Percentiles rank a stretch among this genome's conserved stretches.
These are phyloP conservation scores for Tillus elongatus DNA, from an alignment of 2,888 invertebrate genomes.

Conservation along the genomic window DNA sequence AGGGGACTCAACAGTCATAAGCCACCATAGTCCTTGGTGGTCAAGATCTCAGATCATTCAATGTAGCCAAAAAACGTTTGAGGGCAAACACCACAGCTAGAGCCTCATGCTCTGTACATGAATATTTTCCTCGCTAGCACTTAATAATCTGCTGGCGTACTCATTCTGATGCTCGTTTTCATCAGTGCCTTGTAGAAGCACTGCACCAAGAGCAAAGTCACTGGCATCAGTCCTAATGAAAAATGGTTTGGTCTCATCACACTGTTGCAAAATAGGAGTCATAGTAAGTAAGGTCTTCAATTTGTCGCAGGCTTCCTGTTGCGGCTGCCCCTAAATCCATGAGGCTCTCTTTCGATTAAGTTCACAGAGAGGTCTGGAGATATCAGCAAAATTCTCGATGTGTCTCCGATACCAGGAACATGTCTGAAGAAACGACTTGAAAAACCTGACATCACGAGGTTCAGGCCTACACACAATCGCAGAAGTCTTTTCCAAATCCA, in stretches of 20 bases:
- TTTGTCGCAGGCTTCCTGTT: slow-evolving; percentile 3
- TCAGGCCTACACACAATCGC: too few relatives aligned
- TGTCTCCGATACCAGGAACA: too few relatives aligned
- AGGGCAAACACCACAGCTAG: too few relatives aligned
- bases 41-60: too few relatives aligned
- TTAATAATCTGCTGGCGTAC: neutral
- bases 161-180: neutral
- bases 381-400: too few relatives aligned
- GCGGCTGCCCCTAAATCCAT: neutral
- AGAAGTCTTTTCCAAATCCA: too few relatives aligned
- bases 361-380: too few relatives aligned
- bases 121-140: neutral
- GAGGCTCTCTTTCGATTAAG: neutral
- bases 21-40: too few relatives aligned
- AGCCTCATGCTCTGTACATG: neutral
- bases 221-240: slow-evolving; percentile 2
- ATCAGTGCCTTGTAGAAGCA: neutral
- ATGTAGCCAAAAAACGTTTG: too few relatives aligned
- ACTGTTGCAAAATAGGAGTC: neutral
- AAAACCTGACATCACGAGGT: neutral
- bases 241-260: neutral
- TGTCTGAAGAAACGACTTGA: too few relatives aligned
- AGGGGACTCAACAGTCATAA: too few relatives aligned
- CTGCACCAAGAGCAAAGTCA: neutral
- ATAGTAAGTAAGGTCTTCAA: neutral